These are phyloP conservation scores for Ctenopoma multispine DNA, from an alignment of 2,797 vertebrate genomes.

Conservation along the genomic window DNA sequence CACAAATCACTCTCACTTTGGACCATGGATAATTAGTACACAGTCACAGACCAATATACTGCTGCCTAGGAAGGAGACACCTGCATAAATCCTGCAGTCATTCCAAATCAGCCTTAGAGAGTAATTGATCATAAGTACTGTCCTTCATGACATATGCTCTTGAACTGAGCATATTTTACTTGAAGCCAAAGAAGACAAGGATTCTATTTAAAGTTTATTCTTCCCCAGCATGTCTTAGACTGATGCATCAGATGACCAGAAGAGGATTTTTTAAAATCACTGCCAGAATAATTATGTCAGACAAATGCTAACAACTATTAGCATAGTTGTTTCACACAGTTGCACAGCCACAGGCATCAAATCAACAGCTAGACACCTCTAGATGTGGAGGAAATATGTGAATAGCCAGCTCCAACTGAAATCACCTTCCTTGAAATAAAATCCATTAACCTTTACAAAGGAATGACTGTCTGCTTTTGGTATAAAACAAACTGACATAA, in stretches of 20 bases:
- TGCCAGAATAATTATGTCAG: not conserved
- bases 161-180: slow-evolving; percentile 22
- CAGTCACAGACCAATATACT: slow-evolving; percentile 57
- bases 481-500: not conserved
- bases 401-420: not conserved
- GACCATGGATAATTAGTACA: slow-evolving; percentile 60
- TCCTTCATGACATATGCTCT: slow-evolving; percentile 56
- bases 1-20: slow-evolving; percentile 24
- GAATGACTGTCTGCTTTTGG: not conserved
- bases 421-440: not conserved
- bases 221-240: not conserved
- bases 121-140: slow-evolving; percentile 63
- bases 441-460: slow-evolving; percentile 2
- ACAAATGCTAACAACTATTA: too few relatives aligned
- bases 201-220: not conserved
- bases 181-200: not conserved
- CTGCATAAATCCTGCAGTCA: slow-evolving; percentile 67
- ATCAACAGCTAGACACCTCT: not conserved
- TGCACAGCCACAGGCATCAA: too few relatives aligned
- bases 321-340: too few relatives aligned
- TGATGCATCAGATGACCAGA: not conserved
- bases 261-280: not conserved
- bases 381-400: not conserved
- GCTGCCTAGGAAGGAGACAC: slow-evolving; percentile 46
- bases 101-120: slow-evolving; percentile 75